Conservation (phyloP, 1,140 invertebrate genomes). For the Drosophila baimaii region DNA sequence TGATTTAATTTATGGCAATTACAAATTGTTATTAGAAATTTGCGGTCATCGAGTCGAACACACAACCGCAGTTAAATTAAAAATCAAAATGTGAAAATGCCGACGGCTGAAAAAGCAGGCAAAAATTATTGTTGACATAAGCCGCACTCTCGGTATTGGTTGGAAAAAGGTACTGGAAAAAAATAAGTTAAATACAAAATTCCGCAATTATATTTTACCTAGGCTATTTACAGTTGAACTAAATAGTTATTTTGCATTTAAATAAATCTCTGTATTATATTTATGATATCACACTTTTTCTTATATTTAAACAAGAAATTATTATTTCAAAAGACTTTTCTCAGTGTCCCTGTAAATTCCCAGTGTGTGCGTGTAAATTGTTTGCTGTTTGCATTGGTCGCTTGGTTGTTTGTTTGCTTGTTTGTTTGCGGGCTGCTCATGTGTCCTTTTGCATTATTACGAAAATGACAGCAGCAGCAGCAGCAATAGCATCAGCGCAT, state of each 20-base stretch:
- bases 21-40: conserved; percentile 53
- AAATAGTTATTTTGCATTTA: too few relatives aligned
- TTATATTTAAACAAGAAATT: too few relatives aligned
- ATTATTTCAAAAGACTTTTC: too few relatives aligned
- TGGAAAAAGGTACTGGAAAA: too few relatives aligned
- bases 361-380: conserved; percentile 20
- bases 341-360: neutral
- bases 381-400: conserved; percentile 34
- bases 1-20: conserved; percentile 54
- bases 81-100: conserved; percentile 59
- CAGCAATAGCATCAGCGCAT: conserved; percentile 15
- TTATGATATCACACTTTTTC: too few relatives aligned
- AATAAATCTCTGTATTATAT: too few relatives aligned
- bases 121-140: conserved; percentile 57
- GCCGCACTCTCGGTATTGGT: conserved; percentile 15
- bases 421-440: conserved; percentile 32
- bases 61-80: conserved; percentile 54
- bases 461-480: conserved; percentile 33
- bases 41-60: conserved; percentile 34
- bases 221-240: too few relatives aligned
- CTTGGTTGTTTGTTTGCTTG: conserved; percentile 38
- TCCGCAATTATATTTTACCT: too few relatives aligned
- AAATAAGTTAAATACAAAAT: too few relatives aligned
- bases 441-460: conserved; percentile 67
- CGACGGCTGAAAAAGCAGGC: conserved; percentile 33